phyloP scores from a whole-genome alignment of 1,140 invertebrate species.

The Diachasma alloeum region DNA sequence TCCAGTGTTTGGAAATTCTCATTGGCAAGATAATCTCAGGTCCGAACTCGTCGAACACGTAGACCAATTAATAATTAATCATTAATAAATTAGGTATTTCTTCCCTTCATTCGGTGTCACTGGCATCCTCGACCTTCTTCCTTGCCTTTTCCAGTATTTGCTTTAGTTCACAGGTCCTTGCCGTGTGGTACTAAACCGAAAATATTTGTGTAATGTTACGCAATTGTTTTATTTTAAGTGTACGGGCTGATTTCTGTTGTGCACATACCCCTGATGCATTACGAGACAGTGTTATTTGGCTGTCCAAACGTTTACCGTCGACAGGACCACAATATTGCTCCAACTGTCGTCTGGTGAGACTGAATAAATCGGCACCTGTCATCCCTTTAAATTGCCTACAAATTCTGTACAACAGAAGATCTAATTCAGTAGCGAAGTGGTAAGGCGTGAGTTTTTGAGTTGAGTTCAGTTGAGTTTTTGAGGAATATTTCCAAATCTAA shows the following conservation, averaged over 20 bases:
- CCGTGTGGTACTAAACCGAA: conserved; percentile 71
- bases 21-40: too few relatives aligned
- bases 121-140: conserved; percentile 65
- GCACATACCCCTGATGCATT: conserved; percentile 78
- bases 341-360: conserved; percentile 70
- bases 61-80: background rate
- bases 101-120: background rate
- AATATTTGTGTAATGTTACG: background rate
- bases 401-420: conserved; percentile 55
- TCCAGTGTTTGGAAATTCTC: background rate
- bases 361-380: conserved; percentile 76
- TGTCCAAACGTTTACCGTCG: conserved; percentile 78
- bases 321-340: conserved; percentile 74
- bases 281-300: conserved; percentile 79
- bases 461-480: too few relatives aligned
- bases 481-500: background rate
- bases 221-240: background rate
- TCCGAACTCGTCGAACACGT: too few relatives aligned
- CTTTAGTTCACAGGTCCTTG: conserved; percentile 72
- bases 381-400: conserved; percentile 72
- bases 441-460: too few relatives aligned
- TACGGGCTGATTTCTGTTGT: background rate
- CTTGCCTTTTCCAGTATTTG: conserved; percentile 73
- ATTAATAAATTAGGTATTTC: background rate
- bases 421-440: too few relatives aligned